Percentiles rank a stretch among this genome's conserved stretches.
These are phyloP conservation scores for Argyresthia albistria DNA, from an alignment of 2,888 invertebrate genomes.

Conservation along the genomic window DNA sequence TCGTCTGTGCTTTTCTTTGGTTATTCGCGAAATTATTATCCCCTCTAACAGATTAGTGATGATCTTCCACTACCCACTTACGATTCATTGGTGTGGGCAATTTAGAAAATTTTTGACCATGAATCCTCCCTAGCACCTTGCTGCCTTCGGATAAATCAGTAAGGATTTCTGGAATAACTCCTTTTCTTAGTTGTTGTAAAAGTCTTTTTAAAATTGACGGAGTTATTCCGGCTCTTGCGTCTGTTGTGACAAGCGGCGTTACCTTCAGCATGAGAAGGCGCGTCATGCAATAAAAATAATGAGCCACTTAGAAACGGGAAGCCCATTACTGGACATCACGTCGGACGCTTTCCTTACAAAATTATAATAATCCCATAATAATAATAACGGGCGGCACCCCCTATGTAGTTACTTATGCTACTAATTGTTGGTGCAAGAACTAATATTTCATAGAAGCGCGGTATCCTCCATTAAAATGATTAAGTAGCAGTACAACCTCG, in stretches of 20 bases:
- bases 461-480: neutral
- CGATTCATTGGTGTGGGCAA: too few relatives aligned
- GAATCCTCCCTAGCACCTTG: too few relatives aligned
- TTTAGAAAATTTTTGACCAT: neutral
- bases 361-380: conserved; percentile 22
- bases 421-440: conserved; percentile 3
- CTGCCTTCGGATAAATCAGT: too few relatives aligned
- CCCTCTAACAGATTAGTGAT: neutral
- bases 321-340: conserved; percentile 11
- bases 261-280: neutral
- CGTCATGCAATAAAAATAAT: conserved; percentile 14
- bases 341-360: conserved; percentile 14
- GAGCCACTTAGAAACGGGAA: conserved; percentile 18
- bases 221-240: conserved; percentile 2
- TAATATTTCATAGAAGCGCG: neutral
- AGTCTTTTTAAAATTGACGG: neutral
- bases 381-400: conserved; percentile 11
- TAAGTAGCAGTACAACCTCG: too few relatives aligned
- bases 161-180: too few relatives aligned
- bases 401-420: neutral
- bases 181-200: too few relatives aligned
- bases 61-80: too few relatives aligned
- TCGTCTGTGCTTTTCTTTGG: neutral
- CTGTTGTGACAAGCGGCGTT: neutral
- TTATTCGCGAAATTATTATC: neutral